A percentile compares a stretch with the other conserved stretches of the same genome.
phyloP scores from a whole-genome alignment of 2,113 vertebrate genomes.

The Malurus elegans region DNA sequence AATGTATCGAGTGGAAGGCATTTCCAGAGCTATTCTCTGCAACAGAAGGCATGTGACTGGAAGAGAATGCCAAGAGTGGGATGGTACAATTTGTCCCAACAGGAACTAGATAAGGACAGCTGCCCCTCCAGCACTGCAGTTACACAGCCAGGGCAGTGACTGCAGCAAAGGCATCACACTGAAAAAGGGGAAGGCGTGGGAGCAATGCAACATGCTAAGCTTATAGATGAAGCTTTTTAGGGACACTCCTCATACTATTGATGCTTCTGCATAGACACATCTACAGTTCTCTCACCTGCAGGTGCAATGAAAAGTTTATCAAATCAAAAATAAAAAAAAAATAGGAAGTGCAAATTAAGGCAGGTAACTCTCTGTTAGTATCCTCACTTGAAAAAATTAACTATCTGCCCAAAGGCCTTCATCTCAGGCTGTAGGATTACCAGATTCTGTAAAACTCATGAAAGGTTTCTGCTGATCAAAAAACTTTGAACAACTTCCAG shows the following conservation, averaged over 20 bases:
- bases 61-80: neutral
- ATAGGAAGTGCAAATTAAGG: neutral
- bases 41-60: neutral
- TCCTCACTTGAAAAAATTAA: neutral
- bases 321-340: neutral
- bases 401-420: neutral
- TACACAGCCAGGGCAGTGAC: neutral
- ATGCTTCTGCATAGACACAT: accelerated
- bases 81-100: neutral
- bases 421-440: neutral
- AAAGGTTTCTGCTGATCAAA: neutral
- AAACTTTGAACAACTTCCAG: neutral
- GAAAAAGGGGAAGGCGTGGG: accelerated
- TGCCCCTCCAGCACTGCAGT: neutral
- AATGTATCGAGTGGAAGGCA: accelerated
- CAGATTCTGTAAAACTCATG: neutral
- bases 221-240: neutral
- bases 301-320: neutral
- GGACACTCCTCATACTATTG: accelerated
- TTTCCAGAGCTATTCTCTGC: neutral
- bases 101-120: neutral
- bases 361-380: neutral
- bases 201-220: accelerated
- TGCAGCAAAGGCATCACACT: accelerated
- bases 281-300: neutral